Evolutionary conservation across 2,888 invertebrate genomes (phyloP).

Genomic region (Agriopis leucophaearia): DNA sequence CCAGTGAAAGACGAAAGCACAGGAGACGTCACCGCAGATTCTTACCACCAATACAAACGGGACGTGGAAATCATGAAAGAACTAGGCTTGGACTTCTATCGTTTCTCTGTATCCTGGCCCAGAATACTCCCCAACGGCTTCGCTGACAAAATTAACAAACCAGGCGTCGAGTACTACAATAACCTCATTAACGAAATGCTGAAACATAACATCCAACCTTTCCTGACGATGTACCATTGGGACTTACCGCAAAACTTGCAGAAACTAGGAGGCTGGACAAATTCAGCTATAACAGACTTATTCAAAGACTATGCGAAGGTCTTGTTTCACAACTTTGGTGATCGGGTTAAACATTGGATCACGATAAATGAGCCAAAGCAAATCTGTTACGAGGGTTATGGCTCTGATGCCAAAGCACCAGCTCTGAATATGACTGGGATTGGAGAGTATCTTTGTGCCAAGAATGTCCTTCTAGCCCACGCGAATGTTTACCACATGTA

Average conservation of each 20-base stretch:
- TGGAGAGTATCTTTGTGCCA: conserved; percentile 84
- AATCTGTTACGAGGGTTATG: conserved; percentile 71
- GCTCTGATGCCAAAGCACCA: conserved; percentile 64
- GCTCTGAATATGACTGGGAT: conserved; percentile 69
- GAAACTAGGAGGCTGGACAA: conserved; percentile 87
- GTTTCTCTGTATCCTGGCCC: conserved; percentile 89
- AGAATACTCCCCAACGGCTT: conserved; percentile 88
- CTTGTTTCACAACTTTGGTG: conserved; percentile 78
- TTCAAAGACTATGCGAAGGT: conserved; percentile 86
- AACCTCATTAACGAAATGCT: conserved; percentile 86
- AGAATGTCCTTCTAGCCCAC: conserved; percentile 86
- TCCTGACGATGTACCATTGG: conserved; percentile 88
- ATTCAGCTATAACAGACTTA: conserved; percentile 81
- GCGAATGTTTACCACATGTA: conserved; percentile 77
- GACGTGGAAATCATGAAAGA: conserved; percentile 77
- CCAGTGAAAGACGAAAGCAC: conserved; percentile 61
- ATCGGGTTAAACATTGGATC: conserved; percentile 84
- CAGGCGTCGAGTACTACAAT: conserved; percentile 88
- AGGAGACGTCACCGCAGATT: conserved; percentile 89
- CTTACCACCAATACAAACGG: conserved; percentile 87
- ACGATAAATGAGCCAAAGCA: conserved; percentile 87
- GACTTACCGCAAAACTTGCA: conserved; percentile 86
- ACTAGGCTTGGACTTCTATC: conserved; percentile 81
- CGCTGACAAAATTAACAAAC: conserved; percentile 79
- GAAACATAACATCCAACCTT: conserved; percentile 84